Percentiles rank a stretch among this genome's conserved stretches.
These are phyloP conservation scores for Myotis davidii DNA, from an alignment of 2,113 vertebrate genomes.

Conservation along the genomic window DNA sequence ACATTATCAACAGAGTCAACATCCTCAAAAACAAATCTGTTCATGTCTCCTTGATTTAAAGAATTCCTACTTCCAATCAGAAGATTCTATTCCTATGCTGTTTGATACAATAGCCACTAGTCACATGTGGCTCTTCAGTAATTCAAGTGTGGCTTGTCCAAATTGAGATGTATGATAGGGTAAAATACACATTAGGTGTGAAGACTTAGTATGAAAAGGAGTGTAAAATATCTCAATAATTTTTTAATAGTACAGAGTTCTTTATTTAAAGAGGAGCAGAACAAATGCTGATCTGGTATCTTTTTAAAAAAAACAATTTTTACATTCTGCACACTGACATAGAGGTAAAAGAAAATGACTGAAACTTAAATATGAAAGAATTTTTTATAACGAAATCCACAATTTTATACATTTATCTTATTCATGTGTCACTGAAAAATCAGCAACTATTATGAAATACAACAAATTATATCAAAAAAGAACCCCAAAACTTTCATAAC, in stretches of 20 bases:
- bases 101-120: not conserved
- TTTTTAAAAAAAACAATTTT: not conserved
- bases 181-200: not conserved
- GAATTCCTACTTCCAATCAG: not conserved
- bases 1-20: not conserved
- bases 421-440: constrained; percentile 33
- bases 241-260: constrained; percentile 18
- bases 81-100: not conserved
- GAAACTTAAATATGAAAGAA: constrained; percentile 39
- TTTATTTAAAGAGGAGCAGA: constrained; percentile 30
- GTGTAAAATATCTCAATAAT: not conserved
- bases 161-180: not conserved
- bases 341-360: not conserved
- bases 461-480: constrained; percentile 14
- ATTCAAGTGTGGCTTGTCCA: not conserved
- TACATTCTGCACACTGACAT: constrained; percentile 10
- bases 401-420: constrained; percentile 19
- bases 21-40: not conserved
- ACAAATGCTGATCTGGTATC: not conserved
- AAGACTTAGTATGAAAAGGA: constrained; percentile 16
- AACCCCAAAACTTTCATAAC: constrained; percentile 14
- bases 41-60: not conserved
- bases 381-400: constrained; percentile 21
- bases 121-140: not conserved
- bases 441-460: constrained; percentile 36